These are phyloP conservation scores for Drosophila mojavensis DNA, from an alignment of 1,140 invertebrate species.

Conservation along the genomic window DNA sequence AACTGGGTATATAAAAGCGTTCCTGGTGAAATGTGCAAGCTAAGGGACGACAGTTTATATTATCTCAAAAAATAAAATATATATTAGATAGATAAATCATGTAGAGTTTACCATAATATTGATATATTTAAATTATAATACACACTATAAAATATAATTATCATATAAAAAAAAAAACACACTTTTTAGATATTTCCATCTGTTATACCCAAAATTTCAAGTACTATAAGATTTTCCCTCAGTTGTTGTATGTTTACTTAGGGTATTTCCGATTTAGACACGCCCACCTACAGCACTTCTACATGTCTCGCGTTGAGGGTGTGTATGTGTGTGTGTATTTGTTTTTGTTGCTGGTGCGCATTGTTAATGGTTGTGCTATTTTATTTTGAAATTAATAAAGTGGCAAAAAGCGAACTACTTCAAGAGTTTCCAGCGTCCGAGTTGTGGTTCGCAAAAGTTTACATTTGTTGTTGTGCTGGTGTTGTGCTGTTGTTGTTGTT, in stretches of 20 bases:
- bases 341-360: conserved; percentile 31
- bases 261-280: background rate
- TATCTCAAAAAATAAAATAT: too few species aligned
- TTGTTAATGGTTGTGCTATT: conserved; percentile 73
- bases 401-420: conserved; percentile 60
- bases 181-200: too few species aligned
- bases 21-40: too few species aligned
- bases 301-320: background rate
- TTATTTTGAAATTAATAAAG: conserved; percentile 81
- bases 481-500: background rate
- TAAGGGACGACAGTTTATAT: too few species aligned
- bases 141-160: too few species aligned
- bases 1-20: background rate
- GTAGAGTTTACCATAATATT: too few species aligned
- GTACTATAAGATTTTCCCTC: background rate
- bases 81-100: too few species aligned
- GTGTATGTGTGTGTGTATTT: conserved; percentile 24
- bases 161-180: too few species aligned
- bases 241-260: background rate
- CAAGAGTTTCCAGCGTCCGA: conserved; percentile 28
- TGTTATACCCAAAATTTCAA: too few species aligned
- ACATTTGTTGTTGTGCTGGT: conserved; percentile 1
- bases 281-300: background rate
- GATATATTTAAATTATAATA: too few species aligned
- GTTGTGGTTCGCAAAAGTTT: conserved; percentile 46